Evolutionary conservation across 1,140 invertebrate genomes (phyloP).

Genomic region (Drosophila malerkotliana): DNA sequence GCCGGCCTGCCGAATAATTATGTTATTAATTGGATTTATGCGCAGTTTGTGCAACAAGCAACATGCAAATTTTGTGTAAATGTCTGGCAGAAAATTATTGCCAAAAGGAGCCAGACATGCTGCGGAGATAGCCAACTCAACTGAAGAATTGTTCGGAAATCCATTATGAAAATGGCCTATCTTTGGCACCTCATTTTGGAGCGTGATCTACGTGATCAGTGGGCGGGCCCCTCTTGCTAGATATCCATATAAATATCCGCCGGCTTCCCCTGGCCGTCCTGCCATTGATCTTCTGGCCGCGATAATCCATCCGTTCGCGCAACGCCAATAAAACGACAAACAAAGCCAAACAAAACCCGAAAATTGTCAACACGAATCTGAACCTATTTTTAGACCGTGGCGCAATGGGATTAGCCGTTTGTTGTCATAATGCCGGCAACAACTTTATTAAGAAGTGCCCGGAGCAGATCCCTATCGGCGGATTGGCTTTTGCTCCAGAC

Average conservation of each 20-base stretch:
- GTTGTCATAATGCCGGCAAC: constrained; percentile 51
- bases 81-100: constrained; percentile 28
- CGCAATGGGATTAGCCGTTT: constrained; percentile 65
- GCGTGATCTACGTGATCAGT: constrained; percentile 74
- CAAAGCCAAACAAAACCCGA: constrained; percentile 11
- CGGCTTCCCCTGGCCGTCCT: constrained; percentile 15
- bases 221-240: constrained; percentile 56
- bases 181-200: constrained; percentile 67
- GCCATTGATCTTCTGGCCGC: constrained; percentile 78
- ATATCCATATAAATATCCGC: constrained; percentile 64
- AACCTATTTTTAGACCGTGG: constrained; percentile 75
- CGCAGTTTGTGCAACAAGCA: constrained; percentile 66
- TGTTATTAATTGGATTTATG: constrained; percentile 81
- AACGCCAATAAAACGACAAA: constrained; percentile 73
- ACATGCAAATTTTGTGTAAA: constrained; percentile 57
- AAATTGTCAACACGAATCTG: constrained; percentile 78
- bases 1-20: constrained; percentile 68
- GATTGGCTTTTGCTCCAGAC: constrained; percentile 27
- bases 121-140: neutral
- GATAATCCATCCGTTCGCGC: constrained; percentile 74
- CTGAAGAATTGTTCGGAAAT: neutral
- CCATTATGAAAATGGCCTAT: constrained; percentile 40
- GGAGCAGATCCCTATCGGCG: constrained; percentile 55
- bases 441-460: constrained; percentile 70
- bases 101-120: constrained; percentile 2